Evolutionary conservation across 2,888 invertebrate species (phyloP), one percentile per base, ranked within the genome.

Genomic region (Ophioninae sp.): DNA sequence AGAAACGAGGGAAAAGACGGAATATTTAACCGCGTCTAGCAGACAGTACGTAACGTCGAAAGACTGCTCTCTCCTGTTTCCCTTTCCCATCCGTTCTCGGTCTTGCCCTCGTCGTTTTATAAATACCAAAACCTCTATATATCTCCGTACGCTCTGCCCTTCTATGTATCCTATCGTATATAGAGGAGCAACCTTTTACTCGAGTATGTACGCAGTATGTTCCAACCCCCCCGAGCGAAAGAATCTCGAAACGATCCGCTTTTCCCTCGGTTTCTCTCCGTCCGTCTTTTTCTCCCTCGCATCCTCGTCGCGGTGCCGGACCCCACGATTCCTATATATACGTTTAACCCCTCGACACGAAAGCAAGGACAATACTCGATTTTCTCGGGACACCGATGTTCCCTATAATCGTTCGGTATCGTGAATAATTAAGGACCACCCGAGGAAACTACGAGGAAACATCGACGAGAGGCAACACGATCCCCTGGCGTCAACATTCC

Each of bases 1-100:
- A 89, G 89, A 85, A 91, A 91, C 90, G 90, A 90, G 89, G 86
- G 85, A 79, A 79, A 75, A 79, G 82, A 76, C 74, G 78, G 89
- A 91, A 91, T 91, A 90, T 90, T 90, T 89, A 89, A 91, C 87
- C 88, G 86, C 86, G 86, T 85, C 84, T 82, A 82, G 68, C 69
- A 74, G 73, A 67, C 81, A 83, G 83, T 85, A 84, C 65, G 74
- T 65, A 37, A 67, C 75, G 77, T 81, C 83, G 84, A 73, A 69
- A 81, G 72, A 80, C 70, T 61, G 73, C 76, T 57, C 76, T 79
- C 44, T 81, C 23, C 65, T 41, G 39, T 50, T 39, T 44, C 50
- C 37, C 50, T 7, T 30, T 21, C n/a, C 56, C 62, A 44, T 41
- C 23, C 68, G 65, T 59, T 62, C 61, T 73, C 62, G 39, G 57